These are phyloP conservation scores for Pluvianellus socialis DNA, from an alignment of 2,113 vertebrate genomes.

Conservation along the genomic window DNA sequence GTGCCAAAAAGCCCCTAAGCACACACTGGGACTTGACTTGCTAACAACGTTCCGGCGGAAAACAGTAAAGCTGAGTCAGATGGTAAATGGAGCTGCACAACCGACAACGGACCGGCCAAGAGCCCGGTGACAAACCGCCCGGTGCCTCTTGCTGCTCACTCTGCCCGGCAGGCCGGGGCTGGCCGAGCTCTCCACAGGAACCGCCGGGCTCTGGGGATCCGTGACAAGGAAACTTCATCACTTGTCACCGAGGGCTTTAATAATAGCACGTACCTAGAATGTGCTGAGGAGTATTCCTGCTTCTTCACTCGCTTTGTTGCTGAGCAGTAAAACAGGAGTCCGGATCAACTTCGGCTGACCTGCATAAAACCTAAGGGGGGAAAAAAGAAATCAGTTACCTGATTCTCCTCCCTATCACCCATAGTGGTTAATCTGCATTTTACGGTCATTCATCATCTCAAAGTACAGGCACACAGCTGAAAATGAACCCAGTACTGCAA, in stretches of 20 bases:
- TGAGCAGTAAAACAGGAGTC: background rate
- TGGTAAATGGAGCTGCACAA: background rate
- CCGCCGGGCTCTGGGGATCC: background rate
- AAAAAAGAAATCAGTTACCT: background rate
- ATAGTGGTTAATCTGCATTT: background rate
- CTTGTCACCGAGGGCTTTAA: background rate
- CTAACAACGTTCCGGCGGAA: background rate
- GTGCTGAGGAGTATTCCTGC: background rate
- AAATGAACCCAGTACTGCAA: background rate
- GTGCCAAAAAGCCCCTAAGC: background rate
- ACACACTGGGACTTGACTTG: background rate
- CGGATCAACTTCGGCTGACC: background rate
- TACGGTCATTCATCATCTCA: background rate
- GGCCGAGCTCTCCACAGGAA: background rate
- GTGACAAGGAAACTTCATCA: background rate
- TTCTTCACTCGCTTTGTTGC: background rate
- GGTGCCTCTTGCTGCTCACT: background rate
- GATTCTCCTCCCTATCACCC: background rate
- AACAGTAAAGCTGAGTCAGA: background rate
- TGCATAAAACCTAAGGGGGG: background rate
- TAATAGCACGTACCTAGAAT: background rate
- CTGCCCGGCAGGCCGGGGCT: background rate
- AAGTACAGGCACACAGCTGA: background rate
- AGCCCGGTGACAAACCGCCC: background rate
- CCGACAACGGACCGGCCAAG: background rate